A percentile compares a stretch with the other conserved stretches of the same genome.
Conservation (phyloP, 2,797 vertebrate species). For the Pipistrellus nathusii region DNA sequence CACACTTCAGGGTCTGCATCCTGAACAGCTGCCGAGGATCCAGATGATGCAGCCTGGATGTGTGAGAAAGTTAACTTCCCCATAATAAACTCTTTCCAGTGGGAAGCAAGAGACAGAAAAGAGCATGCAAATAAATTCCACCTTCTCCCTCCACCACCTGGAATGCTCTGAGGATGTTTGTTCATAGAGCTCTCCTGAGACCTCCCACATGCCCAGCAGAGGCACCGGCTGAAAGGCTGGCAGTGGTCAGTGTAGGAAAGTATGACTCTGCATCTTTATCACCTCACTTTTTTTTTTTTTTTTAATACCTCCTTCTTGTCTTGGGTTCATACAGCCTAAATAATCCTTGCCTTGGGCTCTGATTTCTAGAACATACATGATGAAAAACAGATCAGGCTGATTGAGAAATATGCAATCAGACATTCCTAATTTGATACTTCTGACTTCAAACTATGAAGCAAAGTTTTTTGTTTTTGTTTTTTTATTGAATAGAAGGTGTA, state of each 20-base stretch:
- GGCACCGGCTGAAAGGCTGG: fast-evolving
- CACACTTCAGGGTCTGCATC: not conserved
- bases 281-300: not conserved
- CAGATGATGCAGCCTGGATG: not conserved
- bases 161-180: not conserved
- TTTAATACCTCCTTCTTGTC: not conserved
- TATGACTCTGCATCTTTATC: not conserved
- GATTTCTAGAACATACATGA: not conserved
- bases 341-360: not conserved
- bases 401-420: not conserved
- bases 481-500: not conserved
- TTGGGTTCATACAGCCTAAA: not conserved
- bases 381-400: not conserved
- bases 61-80: not conserved
- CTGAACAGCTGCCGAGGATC: not conserved
- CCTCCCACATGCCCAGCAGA: not conserved
- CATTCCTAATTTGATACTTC: not conserved
- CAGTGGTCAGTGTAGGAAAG: no score
- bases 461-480: not conserved
- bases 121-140: not conserved
- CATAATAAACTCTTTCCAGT: not conserved
- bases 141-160: not conserved
- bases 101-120: not conserved
- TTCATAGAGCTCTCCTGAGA: not conserved
- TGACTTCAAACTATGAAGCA: not conserved